Base-by-base conservation (phyloP, 2,888 invertebrate genomes). In the Parthenolecanium corni region DNA sequence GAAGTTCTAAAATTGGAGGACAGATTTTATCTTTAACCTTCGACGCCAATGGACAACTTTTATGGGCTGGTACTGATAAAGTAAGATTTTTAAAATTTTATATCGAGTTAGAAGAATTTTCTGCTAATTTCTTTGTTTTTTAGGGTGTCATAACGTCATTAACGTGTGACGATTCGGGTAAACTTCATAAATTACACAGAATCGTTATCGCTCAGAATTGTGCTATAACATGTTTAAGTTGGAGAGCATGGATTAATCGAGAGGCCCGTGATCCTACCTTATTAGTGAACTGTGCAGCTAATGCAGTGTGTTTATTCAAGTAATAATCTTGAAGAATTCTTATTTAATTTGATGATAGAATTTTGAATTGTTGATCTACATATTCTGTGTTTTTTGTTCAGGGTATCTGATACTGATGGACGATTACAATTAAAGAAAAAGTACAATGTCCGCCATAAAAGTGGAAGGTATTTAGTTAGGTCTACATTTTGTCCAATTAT, bases 401-500 rank as follows among this genome's bases (percentile, higher is more conserved):
- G 86, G 68, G 80, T 86, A 62, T 75, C 76, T 0, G 81, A 83
- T 72, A 78, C 79, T 68, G 84, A 85, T 69, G 86, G 86, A 52
- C 78, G 78, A 44, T 72, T 88, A 49, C 75, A 78, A 56, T 73
- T 86, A 53, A 82, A 81, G 74, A 78, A 82, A 69, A 81, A 80
- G 49, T 85, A 85, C 74, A 78, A 78, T 53, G 80, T 84, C 67
- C 72, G 76, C 53, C 86, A 87, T 73, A 75, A 76, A 56, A 74
- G 73, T 49, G 76, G 78, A 70, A 63, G 61, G 18, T 70, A 71
- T 69, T 73, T 79, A 66, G 80, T 89, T 21, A 77, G 80, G 68
- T 86, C 89, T 31, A 83, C 86, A 3, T 91, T 91, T 77, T 91
- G 90, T 71, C 89, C 91, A 4, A 81, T 84, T 67, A 87, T 87